These are phyloP conservation scores for Drosophila anomalata DNA, from an alignment of 2,888 invertebrate species.

Conservation along the genomic window DNA sequence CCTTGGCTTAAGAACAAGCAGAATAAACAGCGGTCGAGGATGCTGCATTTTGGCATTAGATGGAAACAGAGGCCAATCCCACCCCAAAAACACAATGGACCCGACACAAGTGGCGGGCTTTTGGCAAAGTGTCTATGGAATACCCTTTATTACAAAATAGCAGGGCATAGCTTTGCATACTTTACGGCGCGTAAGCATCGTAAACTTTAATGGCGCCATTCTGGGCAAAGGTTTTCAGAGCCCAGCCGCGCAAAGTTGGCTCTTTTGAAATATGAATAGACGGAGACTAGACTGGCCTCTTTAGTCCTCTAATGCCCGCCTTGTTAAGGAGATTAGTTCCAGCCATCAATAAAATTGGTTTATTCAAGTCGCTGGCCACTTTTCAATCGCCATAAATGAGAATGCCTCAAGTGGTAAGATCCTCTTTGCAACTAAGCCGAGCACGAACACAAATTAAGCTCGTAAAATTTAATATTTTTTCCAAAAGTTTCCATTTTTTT, in stretches of 20 bases:
- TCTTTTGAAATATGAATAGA: slow-evolving; percentile 80
- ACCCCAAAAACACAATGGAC: slow-evolving; percentile 54
- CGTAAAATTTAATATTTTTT: slow-evolving; percentile 78
- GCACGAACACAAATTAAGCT: slow-evolving; percentile 78
- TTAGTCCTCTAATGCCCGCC: slow-evolving; percentile 62
- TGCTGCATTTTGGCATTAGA: slow-evolving; percentile 45
- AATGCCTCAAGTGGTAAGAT: slow-evolving; percentile 53
- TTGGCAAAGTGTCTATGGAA: slow-evolving; percentile 64
- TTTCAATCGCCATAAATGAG: slow-evolving; percentile 80
- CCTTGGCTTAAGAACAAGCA: slow-evolving; percentile 5
- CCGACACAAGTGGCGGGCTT: slow-evolving; percentile 54
- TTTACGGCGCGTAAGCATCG: slow-evolving; percentile 69
- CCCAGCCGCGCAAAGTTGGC: slow-evolving; percentile 69
- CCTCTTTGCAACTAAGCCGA: slow-evolving; percentile 49
- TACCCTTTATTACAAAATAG: slow-evolving; percentile 78
- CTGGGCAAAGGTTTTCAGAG: slow-evolving; percentile 52
- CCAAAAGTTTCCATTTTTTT: slow-evolving; percentile 37
- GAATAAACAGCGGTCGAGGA: background rate
- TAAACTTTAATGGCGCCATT: slow-evolving; percentile 80
- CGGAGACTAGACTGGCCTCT: slow-evolving; percentile 20
- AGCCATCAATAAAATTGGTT: slow-evolving; percentile 78
- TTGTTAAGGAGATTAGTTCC: slow-evolving; percentile 79
- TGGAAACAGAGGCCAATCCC: slow-evolving; percentile 1
- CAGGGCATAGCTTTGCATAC: slow-evolving; percentile 66
- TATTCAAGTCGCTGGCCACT: slow-evolving; percentile 68